Conservation (phyloP, 1,140 invertebrate genomes). For the Lasaia peninsularis region DNA sequence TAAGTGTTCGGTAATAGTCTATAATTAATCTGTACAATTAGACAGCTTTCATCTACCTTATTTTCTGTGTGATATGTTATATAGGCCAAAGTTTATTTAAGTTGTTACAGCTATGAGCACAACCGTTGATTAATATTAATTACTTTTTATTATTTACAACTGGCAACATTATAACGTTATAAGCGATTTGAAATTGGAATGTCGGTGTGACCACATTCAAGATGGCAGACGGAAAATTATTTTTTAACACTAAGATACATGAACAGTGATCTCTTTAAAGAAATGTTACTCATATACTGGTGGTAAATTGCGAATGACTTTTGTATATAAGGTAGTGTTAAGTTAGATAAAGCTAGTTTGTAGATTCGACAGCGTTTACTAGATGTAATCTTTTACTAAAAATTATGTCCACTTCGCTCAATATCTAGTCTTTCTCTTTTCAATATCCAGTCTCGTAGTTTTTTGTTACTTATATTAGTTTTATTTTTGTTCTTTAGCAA, state of each 20-base stretch:
- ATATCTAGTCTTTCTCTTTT: constrained; percentile 20
- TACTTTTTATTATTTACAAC: constrained; percentile 16
- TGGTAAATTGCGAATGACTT: neutral
- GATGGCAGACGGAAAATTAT: neutral
- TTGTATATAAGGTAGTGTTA: constrained; percentile 8
- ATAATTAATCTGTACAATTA: neutral
- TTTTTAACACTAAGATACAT: neutral
- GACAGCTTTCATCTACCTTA: neutral
- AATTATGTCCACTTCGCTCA: constrained; percentile 20
- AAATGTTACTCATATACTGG: neutral
- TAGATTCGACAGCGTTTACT: constrained; percentile 3
- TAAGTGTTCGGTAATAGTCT: no score
- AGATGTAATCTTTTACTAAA: constrained; percentile 7
- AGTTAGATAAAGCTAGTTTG: constrained; percentile 1
- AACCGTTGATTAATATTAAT: constrained; percentile 16
- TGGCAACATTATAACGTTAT: neutral
- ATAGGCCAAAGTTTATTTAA: constrained; percentile 67
- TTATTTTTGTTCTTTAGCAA: constrained; percentile 4
- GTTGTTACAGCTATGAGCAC: constrained; percentile 50
- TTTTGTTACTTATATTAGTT: constrained; percentile 14
- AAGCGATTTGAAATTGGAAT: neutral
- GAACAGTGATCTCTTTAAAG: neutral
- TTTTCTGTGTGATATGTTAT: constrained; percentile 46
- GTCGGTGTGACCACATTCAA: neutral
- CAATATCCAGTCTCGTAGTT: constrained; percentile 3